Conservation (phyloP, 1,140 invertebrate species). For the Drosophila lacertosa region DNA sequence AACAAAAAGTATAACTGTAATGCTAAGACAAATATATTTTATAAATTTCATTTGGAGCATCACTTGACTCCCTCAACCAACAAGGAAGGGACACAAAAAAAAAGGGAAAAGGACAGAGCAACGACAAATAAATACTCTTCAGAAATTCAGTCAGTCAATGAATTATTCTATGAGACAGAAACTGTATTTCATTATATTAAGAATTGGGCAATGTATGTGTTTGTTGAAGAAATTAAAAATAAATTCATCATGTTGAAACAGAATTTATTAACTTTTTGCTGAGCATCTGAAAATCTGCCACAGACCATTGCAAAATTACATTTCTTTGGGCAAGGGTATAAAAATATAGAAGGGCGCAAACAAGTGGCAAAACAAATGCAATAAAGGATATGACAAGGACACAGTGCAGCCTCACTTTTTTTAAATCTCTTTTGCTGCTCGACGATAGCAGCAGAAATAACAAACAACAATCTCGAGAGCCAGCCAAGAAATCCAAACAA, state of each 20-base stretch:
- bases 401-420: conserved; percentile 17
- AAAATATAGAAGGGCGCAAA: conserved; percentile 18
- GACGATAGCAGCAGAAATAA: conserved; percentile 40
- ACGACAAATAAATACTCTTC: neutral
- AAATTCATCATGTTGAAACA: too few species aligned
- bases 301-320: neutral
- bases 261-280: too few species aligned
- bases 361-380: conserved; percentile 58
- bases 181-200: too few species aligned
- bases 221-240: too few species aligned
- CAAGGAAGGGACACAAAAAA: neutral
- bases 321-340: neutral
- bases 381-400: conserved; percentile 66
- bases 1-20: conserved; percentile 13
- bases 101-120: neutral
- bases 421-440: neutral
- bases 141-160: too few species aligned
- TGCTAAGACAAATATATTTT: conserved; percentile 23
- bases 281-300: neutral
- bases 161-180: too few species aligned
- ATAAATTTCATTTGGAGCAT: conserved; percentile 40
- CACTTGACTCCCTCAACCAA: conserved; percentile 20
- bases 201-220: too few species aligned
- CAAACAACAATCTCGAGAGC: conserved; percentile 55
- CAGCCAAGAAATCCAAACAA: conserved; percentile 68